Evolutionary conservation across 2,797 vertebrate genomes (phyloP), one percentile per base, ranked within the genome.

Genomic region (Emys orbicularis): DNA sequence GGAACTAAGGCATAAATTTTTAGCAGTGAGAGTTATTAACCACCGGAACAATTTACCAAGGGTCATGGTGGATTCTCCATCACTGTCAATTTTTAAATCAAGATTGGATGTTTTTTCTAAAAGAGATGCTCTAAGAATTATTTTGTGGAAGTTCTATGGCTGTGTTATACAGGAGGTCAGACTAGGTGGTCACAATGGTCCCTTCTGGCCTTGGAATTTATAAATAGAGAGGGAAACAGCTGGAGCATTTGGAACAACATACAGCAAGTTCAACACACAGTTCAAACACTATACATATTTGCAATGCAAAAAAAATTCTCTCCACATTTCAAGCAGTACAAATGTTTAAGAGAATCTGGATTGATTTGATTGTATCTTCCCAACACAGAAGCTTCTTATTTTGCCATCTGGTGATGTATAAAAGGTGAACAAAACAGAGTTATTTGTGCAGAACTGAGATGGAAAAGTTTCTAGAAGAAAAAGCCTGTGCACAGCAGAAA

Each of bases 381-480:
- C 52, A 82, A 79, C 47, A n/a, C 12, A 83, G 52, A 0, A 88
- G 11, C 31, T 81, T 49, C 25, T 65, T 44, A 65, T 12, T 88
- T 88, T 92, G 41, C 57, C 54, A 80, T 6, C 9, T 89, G 77
- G 4, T 59, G 23, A 88, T 49, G 5, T 27, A 29, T 4, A 23
- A 81, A 87, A 79, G 41, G 34, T 18, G 4, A 94, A 19, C 12
- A 65, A 10, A 80, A 49, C 12, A 88, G 18, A 61, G 49, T 52
- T 11, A n/a, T 2, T 53, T 56, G 13, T 18, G 68, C 49, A 12
- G 90, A 92, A 53, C 3, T 76, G 68, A 81, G 81, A 81, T 6
- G 79, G 56, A 83, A 87, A 92, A 41, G 3, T 44, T 91, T 85
- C 47, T 52, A 57, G 50, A 90, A 88, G 15, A 85, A 86, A 49